Percentiles rank a stretch among this genome's conserved stretches.
Evolutionary conservation across 2,797 vertebrate species (phyloP).

Genomic region (Acanthurus tractus): DNA sequence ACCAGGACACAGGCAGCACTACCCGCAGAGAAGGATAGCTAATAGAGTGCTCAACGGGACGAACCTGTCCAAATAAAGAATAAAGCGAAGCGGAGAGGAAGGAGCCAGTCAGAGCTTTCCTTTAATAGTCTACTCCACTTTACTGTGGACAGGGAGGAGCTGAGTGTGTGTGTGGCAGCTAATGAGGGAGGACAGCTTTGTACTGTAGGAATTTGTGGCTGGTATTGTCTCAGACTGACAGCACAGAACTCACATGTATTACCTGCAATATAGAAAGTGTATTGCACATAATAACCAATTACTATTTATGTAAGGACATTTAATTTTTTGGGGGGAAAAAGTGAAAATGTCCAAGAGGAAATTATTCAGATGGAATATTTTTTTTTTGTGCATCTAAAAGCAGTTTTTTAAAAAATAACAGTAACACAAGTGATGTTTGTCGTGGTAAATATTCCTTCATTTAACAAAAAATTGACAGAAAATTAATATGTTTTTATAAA

Average conservation of each 20-base stretch:
- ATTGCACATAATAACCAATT: constrained; percentile 15
- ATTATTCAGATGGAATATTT: neutral
- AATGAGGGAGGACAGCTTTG: constrained; percentile 73
- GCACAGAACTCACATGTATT: constrained; percentile 31
- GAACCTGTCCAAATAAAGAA: constrained; percentile 84
- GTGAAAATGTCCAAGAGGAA: constrained; percentile 1
- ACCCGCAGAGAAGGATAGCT: constrained; percentile 73
- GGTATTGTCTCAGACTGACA: constrained; percentile 71
- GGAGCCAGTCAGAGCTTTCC: constrained; percentile 71
- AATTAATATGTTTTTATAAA: constrained; percentile 14
- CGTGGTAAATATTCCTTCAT: constrained; percentile 12
- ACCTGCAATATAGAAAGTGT: constrained; percentile 32
- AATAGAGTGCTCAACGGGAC: constrained; percentile 81
- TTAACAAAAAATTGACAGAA: constrained; percentile 22
- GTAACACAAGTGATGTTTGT: constrained; percentile 15
- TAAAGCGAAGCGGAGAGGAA: constrained; percentile 66
- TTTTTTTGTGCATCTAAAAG: constrained; percentile 16
- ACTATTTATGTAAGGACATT: constrained; percentile 5
- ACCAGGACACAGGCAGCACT: constrained; percentile 77
- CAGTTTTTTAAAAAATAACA: constrained; percentile 1
- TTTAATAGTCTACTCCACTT: constrained; percentile 77
- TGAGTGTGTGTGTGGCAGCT: constrained; percentile 68
- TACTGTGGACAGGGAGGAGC: constrained; percentile 66
- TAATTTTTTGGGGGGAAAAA: constrained; percentile 16
- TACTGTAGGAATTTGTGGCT: constrained; percentile 66